These are phyloP conservation scores for Peromyscus aztecus DNA, from an alignment of 2,797 vertebrate genomes.

Conservation along the genomic window DNA sequence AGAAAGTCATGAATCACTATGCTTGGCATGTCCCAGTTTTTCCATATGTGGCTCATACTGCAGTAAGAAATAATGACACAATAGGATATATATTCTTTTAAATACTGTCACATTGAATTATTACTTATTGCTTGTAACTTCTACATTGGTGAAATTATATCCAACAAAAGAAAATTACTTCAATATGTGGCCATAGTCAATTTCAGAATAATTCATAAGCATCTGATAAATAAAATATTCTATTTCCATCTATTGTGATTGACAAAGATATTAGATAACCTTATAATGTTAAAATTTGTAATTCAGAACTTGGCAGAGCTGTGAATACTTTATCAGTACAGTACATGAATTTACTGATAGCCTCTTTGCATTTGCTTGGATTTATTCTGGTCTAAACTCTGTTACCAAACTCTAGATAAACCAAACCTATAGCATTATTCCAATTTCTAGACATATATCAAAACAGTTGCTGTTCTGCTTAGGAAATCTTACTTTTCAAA, in stretches of 20 bases:
- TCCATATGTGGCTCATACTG: not conserved
- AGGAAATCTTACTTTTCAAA: conserved; percentile 56
- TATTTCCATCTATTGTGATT: not conserved
- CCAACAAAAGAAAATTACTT: conserved; percentile 12
- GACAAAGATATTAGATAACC: not conserved
- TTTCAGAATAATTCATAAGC: conserved; percentile 18
- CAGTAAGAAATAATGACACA: not conserved
- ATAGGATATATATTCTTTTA: conserved; percentile 4
- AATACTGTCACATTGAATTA: not conserved
- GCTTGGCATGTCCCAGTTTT: not conserved
- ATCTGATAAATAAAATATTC: conserved; percentile 22
- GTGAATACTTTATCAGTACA: not conserved
- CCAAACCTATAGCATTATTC: not conserved
- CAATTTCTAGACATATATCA: not conserved
- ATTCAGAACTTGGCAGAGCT: not conserved
- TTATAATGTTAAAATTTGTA: not conserved
- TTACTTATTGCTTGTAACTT: not conserved
- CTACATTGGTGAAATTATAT: not conserved
- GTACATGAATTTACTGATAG: not conserved
- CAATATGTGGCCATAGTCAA: not conserved
- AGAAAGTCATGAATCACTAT: not conserved
- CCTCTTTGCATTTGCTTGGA: not conserved
- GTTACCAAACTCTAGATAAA: not conserved
- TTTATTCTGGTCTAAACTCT: not conserved
- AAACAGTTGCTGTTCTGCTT: conserved; percentile 26